Evolutionary conservation across 2,797 vertebrate genomes (phyloP).

Genomic region (Lateolabrax maculatus): DNA sequence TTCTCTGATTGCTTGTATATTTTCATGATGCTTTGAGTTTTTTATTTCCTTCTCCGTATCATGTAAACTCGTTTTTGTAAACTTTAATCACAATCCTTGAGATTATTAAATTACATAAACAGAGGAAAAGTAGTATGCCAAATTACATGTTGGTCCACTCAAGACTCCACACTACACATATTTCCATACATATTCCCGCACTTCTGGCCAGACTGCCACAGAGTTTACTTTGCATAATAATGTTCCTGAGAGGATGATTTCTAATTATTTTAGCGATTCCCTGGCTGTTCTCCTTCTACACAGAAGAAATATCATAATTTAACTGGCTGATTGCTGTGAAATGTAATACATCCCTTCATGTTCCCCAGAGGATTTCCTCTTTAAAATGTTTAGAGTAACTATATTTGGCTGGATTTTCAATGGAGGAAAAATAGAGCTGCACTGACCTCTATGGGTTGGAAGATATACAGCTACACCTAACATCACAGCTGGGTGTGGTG

Average conservation of each 20-base stretch:
- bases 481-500: too few species aligned
- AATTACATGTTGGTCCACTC: not conserved
- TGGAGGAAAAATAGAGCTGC: too few species aligned
- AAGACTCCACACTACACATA: not conserved
- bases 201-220: not conserved
- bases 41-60: not conserved
- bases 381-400: too few species aligned
- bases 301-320: not conserved
- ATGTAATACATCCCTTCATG: not conserved
- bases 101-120: not conserved
- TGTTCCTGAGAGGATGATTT: not conserved
- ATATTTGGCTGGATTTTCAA: too few species aligned
- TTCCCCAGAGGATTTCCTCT: not conserved
- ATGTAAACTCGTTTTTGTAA: not conserved
- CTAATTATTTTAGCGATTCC: not conserved
- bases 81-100: not conserved
- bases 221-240: not conserved
- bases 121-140: too few species aligned
- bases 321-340: not conserved
- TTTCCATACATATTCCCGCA: not conserved
- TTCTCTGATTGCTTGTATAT: conserved; percentile 5
- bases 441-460: too few species aligned
- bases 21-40: not conserved
- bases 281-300: too few species aligned
- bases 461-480: too few species aligned